Evolutionary conservation across 2,113 vertebrate genomes (phyloP), one percentile per base, ranked within the genome.

Genomic region (Chionomys nivalis): DNA sequence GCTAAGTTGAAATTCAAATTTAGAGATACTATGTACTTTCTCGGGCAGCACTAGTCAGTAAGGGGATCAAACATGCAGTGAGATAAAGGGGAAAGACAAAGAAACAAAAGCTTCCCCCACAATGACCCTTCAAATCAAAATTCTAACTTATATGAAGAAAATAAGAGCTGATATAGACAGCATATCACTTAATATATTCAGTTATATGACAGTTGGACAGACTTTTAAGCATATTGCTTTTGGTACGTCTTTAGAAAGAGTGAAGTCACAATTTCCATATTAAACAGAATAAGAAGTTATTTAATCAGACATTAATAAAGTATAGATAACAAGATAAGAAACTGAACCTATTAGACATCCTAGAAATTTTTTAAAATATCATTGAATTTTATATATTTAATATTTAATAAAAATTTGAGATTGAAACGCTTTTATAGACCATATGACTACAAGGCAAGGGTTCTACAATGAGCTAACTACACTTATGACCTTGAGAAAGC

Each of bases 201-300:
- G 36, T 49, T 79, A 61, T 39, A 63, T 33, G 93, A 86, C 44
- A 87, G 44, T 44, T 72, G 52, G 17, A 87, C 7, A 61, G 33
- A 52, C 52, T 44, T 89, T 78, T 76, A 76, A 93, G 31, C 87
- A 66, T 5, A 52, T 36, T 61, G 58, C 79, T 42, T 75, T 93
- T 39, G 65, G 19, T 81, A 73, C 39, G 11, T 86, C 94, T n/a
- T 96, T 86, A 92, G 89, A 89, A 90, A 97, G 79, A 88, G 8
- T 55, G 1, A 96, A 90, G 68, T 47, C 23, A 28, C 39, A 72
- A 94, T 33, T 96, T 77, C 36, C 77, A 77, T 47, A 73, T 19
- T 77, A 44, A 86, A 83, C 87, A 75, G 47, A 87, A 61, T 61
- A 89, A 89, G 63, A 73, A 65, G 72, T 87, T 63, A 92, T 92